Percentiles rank a stretch among this genome's conserved stretches.
Conservation (phyloP, 1,140 invertebrate species). For the Diplogasteroides magnus region DNA sequence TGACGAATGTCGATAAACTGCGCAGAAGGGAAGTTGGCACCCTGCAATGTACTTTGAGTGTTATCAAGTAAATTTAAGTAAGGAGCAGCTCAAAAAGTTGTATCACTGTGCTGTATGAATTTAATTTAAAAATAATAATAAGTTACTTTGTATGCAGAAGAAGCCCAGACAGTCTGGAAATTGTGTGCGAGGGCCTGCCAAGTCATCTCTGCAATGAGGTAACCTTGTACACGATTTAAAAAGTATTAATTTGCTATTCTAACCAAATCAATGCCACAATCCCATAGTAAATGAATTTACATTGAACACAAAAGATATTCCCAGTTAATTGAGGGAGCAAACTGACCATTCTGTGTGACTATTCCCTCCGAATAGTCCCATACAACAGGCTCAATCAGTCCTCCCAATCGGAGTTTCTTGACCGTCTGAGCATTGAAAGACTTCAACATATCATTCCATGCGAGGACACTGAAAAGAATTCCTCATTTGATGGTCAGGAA, state of each 20-base stretch:
- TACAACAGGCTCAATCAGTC: constrained; percentile 27
- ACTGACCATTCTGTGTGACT: constrained; percentile 15
- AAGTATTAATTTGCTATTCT: too few relatives aligned
- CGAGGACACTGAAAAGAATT: constrained; percentile 21
- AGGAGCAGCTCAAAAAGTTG: too few relatives aligned
- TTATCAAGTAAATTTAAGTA: too few relatives aligned
- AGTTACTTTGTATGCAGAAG: constrained; percentile 31
- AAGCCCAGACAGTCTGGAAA: constrained; percentile 31
- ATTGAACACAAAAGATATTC: too few relatives aligned
- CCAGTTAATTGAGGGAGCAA: background rate
- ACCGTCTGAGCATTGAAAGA: constrained; percentile 18
- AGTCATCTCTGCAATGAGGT: constrained; percentile 11
- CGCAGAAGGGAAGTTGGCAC: constrained; percentile 27
- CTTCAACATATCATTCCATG: constrained; percentile 35
- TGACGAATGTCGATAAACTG: constrained; percentile 24
- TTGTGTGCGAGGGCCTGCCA: constrained; percentile 25
- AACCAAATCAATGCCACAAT: too few relatives aligned
- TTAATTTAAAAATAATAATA: too few relatives aligned
- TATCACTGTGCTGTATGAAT: too few relatives aligned
- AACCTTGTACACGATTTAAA: background rate
- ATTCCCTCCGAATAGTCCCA: constrained; percentile 34
- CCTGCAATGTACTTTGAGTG: too few relatives aligned
- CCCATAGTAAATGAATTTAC: too few relatives aligned
- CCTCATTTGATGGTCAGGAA: too few relatives aligned
- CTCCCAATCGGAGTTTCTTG: constrained; percentile 22